Conservation (phyloP, 2,113 vertebrate genomes). For the Kobus ellipsiprymnus region DNA sequence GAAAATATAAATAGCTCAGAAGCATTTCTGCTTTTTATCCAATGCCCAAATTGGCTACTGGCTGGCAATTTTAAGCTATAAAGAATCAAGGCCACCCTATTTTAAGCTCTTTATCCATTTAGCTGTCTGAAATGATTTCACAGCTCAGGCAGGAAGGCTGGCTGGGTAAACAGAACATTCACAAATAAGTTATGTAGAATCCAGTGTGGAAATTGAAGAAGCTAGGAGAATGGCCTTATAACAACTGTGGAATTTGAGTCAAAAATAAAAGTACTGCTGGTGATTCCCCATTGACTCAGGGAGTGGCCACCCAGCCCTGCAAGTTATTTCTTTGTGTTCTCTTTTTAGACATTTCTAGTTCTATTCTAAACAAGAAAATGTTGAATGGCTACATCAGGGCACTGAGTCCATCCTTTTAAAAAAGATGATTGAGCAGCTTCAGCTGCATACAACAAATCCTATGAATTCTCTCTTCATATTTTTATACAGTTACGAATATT, state of each 20-base stretch:
- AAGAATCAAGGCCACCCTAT: constrained; percentile 74
- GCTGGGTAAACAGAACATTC: constrained; percentile 66
- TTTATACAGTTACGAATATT: background rate
- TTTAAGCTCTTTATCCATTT: constrained; percentile 80
- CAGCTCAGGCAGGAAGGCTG: constrained; percentile 71
- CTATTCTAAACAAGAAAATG: constrained; percentile 55
- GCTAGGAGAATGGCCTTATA: constrained; percentile 70
- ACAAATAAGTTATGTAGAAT: constrained; percentile 68
- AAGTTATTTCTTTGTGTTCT: constrained; percentile 65
- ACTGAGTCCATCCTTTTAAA: background rate
- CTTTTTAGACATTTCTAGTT: constrained; percentile 73
- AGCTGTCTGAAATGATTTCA: constrained; percentile 77
- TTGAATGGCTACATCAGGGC: background rate
- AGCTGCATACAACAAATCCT: background rate
- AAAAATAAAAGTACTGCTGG: constrained; percentile 67
- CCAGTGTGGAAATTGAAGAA: constrained; percentile 69
- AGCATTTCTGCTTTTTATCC: constrained; percentile 53
- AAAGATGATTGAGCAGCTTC: background rate
- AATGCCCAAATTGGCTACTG: constrained; percentile 49
- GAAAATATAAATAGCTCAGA: constrained; percentile 53
- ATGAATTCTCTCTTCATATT: background rate
- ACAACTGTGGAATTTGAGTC: constrained; percentile 75
- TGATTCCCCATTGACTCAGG: constrained; percentile 54
- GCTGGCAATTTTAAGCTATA: constrained; percentile 77
- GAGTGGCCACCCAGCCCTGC: constrained; percentile 68